A percentile compares a stretch with the other conserved stretches of the same genome.
These are phyloP conservation scores for Styela clava DNA, from an alignment of 23 tunicate genomes.

Conservation along the genomic window DNA sequence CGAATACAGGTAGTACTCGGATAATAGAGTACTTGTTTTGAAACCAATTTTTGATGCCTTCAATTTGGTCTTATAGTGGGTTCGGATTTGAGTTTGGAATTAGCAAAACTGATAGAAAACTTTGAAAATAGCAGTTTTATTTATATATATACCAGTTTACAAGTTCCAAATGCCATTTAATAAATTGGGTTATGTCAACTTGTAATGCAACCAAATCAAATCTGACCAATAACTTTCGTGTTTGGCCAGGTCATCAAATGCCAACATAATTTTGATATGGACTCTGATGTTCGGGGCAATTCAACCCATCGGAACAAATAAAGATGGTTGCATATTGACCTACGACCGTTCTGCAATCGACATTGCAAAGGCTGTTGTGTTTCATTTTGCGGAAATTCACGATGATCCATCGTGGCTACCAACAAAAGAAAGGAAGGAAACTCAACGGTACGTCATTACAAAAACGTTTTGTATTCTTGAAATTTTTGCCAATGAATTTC, in stretches of 20 bases:
- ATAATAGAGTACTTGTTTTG: neutral
- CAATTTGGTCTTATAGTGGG: too few relatives aligned
- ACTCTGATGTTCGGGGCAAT: conserved; percentile 34
- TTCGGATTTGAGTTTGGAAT: too few relatives aligned
- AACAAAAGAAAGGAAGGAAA: conserved; percentile 1
- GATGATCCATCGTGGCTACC: conserved; percentile 36
- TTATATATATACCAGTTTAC: too few relatives aligned
- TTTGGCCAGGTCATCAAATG: neutral
- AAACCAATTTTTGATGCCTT: neutral
- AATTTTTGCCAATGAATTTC: too few relatives aligned
- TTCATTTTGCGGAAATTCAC: conserved; percentile 49
- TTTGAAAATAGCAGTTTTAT: too few relatives aligned
- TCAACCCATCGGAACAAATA: neutral
- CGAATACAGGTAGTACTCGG: neutral
- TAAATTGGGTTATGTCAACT: too few relatives aligned
- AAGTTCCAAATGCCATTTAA: too few relatives aligned
- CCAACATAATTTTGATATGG: conserved; percentile 43
- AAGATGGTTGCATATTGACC: conserved; percentile 40
- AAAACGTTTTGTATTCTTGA: too few relatives aligned
- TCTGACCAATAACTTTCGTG: too few relatives aligned
- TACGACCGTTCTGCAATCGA: conserved; percentile 39
- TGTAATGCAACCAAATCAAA: too few relatives aligned
- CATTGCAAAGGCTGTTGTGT: conserved; percentile 69
- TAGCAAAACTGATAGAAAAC: too few relatives aligned
- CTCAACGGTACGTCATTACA: conserved; percentile 32